Evolutionary conservation across 2,888 invertebrate species (phyloP), one percentile per base, ranked within the genome.

Genomic region (Nycteola revayana): DNA sequence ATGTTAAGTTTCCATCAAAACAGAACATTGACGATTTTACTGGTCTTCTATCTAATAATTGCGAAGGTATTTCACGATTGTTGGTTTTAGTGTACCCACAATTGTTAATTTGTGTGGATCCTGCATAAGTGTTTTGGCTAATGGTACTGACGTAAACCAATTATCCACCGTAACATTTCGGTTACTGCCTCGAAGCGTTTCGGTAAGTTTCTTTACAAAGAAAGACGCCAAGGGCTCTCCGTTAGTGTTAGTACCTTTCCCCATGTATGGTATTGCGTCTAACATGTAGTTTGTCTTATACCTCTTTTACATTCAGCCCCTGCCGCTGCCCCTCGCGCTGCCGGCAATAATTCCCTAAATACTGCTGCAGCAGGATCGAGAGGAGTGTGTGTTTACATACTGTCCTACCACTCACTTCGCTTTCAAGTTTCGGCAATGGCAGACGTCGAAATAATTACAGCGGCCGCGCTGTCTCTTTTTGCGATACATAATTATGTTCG

Each of bases 251-350:
- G 52, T 53, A 22, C 28, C 34, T 43, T 67, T 66, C 39, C 53
- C 57, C 36, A 65, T 29, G 39, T 66, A 67, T 8, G 59, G 55
- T 26, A 32, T 49, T 14, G 43, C 60, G 39, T 62, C 49, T n/a
- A 54, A 36, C 58, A 28, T 28, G 28, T 28, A 28, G 21, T 28
- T 28, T 3, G 28, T 23, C 2, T 30, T 5, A 18, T 18, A 18
- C 18, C 18, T 18, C 18, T 3, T 18, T 18, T 18, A 18, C 18
- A 27, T 27, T 27, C 27, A 27, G 27, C 27, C 27, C 27, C 11
- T 27, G 14, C 17, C 27, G 27, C 27, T 27, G 27, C 14, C 14
- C 27, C 27, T 27, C 14, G 27, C 27, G 17, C 27, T 27, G 27
- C 17, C 14, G 27, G 27, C 27, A 27, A 27, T 27, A 14, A 2